Evolutionary conservation across 64 coral and sea anemone species (phyloP), one percentile per base, ranked within the genome.

Genomic region (Dendrophyllia cribrosa): DNA sequence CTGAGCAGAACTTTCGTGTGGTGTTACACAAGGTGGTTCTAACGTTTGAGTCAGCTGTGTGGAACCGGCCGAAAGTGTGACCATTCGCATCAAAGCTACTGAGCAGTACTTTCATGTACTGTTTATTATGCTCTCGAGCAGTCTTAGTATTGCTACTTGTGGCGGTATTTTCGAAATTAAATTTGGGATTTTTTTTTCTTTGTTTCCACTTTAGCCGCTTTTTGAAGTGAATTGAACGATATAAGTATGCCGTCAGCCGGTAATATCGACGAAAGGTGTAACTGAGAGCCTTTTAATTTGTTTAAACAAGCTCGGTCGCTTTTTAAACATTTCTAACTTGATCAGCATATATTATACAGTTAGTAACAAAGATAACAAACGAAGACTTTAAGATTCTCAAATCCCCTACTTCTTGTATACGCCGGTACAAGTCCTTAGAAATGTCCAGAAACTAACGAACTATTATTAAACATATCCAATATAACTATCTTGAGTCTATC

Each of bases 241-340:
- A 75, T 6, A 47, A 20, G 21, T 16, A 34, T 75, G 72, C 46
- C 72, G 14, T 12, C 46, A 19, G n/a, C n/a, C n/a, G n/a, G 21
- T 4, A 70, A 48, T 48, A 51, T 75, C 15, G 45, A 20, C 46
- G 6, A 75, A 75, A 50, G 46, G 19, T 75, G 44, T 50, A 16
- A 50, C 16, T 43, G 16, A 50, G 16, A n/a, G 72, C 1, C 53
- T 75, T 75, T 50, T 75, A 75, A 75, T 75, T 51, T 50, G 72
- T 75, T 75, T 75, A 69, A 84, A 84, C 80, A 84, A 84, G 64
- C 19, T 61, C 59, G 17, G 9, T 66, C 20, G 3, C 7, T 21
- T 44, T 67, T 67, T 84, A 84, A 84, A 50, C 17, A 68, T 21
- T n/a, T 49, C 44, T n/a, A 23, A 24, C 22, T 64, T n/a, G 16